Conservation (phyloP, 2,113 vertebrate genomes). For the Gila orcuttii region DNA sequence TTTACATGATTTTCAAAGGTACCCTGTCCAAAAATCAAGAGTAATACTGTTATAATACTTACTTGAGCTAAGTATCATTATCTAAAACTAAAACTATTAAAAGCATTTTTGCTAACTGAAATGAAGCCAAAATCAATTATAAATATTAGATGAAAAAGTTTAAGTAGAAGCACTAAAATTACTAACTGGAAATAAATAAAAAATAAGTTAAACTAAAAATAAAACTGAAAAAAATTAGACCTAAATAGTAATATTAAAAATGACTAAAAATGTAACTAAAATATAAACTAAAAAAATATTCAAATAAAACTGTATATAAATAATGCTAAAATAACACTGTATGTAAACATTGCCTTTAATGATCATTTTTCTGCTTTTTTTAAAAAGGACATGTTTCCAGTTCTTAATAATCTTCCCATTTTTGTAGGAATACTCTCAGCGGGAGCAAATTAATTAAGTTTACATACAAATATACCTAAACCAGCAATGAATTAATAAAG, state of each 20-base stretch:
- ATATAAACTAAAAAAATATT: background rate
- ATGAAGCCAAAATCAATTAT: background rate
- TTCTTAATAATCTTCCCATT: background rate
- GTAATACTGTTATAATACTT: background rate
- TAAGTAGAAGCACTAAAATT: background rate
- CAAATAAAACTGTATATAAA: background rate
- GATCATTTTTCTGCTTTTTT: background rate
- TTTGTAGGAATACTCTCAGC: background rate
- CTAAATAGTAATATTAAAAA: background rate
- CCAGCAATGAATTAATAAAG: background rate
- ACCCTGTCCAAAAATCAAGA: background rate
- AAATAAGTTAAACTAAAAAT: background rate
- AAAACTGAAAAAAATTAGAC: background rate
- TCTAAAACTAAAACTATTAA: background rate
- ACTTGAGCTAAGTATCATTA: background rate
- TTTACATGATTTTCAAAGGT: background rate
- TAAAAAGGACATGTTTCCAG: background rate
- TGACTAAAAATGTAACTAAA: background rate
- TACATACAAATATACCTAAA: conserved; percentile 16
- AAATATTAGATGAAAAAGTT: background rate
- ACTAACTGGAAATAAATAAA: no score
- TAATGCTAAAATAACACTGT: background rate
- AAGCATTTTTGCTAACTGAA: background rate
- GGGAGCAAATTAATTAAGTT: background rate
- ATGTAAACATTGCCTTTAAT: no score